Percentiles rank a stretch among this genome's conserved stretches.
phyloP scores from a whole-genome alignment of 37 sponge, comb jelly and placozoan genomes.

The Eunapius fragilis region DNA sequence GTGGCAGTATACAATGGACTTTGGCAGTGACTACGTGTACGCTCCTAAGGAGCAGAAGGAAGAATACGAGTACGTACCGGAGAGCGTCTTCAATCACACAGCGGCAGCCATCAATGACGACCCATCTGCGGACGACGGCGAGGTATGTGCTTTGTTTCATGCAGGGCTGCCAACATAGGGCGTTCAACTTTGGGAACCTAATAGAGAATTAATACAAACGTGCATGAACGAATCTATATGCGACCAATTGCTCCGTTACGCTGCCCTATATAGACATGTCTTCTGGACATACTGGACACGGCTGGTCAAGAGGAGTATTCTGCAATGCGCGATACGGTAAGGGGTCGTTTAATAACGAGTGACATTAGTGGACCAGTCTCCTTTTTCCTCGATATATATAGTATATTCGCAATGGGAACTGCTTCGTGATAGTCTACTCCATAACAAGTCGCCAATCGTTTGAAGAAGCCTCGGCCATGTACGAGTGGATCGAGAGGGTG shows the following conservation, averaged over 20 bases:
- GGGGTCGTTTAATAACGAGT: too few species aligned
- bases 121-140: conserved; percentile 71
- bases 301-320: conserved; percentile 99
- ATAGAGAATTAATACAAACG: neutral
- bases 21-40: conserved; percentile 69
- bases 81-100: conserved; percentile 54
- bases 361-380: too few species aligned
- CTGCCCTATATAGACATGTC: conserved; percentile 61
- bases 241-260: too few species aligned
- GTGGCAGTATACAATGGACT: conserved; percentile 54
- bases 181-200: neutral
- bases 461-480: conserved; percentile 76
- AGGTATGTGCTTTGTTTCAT: conserved; percentile 44
- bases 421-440: conserved; percentile 92
- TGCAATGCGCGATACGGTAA: conserved; percentile 89
- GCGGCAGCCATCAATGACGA: conserved; percentile 1
- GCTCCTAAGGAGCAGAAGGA: conserved; percentile 47
- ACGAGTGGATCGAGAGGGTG: conserved; percentile 65
- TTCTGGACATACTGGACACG: conserved; percentile 98
- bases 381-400: neutral
- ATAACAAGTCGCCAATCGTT: conserved; percentile 75
- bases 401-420: conserved; percentile 42
- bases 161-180: neutral
- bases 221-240: too few species aligned
- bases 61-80: conserved; percentile 73